These are phyloP conservation scores for Nylanderia fulva DNA, from an alignment of 1,140 invertebrate species.

Conservation along the genomic window DNA sequence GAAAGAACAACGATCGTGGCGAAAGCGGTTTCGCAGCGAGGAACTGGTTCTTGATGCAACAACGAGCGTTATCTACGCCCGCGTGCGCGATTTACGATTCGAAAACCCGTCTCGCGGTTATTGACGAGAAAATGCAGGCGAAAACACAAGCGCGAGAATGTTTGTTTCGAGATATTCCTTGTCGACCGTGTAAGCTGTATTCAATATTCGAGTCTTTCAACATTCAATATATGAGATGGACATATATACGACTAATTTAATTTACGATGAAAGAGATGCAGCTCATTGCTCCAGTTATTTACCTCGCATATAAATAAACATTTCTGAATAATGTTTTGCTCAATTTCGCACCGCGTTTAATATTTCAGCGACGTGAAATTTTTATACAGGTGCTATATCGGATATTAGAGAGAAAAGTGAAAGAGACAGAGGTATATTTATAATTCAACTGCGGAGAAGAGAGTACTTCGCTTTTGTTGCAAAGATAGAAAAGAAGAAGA, in stretches of 20 bases:
- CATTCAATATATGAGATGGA: too few species aligned
- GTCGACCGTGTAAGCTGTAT: background rate
- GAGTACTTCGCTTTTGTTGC: constrained; percentile 37
- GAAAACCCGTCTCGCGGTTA: constrained; percentile 25
- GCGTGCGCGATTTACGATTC: constrained; percentile 65
- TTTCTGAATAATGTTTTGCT: background rate
- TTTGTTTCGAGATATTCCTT: constrained; percentile 33
- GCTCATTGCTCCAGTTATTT: background rate
- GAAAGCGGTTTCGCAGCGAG: constrained; percentile 29
- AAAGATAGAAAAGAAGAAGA: constrained; percentile 15
- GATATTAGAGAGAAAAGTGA: background rate
- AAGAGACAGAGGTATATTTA: background rate
- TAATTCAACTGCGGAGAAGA: background rate
- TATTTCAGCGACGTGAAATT: constrained; percentile 1
- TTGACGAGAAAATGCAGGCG: constrained; percentile 61
- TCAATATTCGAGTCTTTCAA: background rate
- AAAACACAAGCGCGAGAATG: constrained; percentile 9
- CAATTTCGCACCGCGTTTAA: background rate
- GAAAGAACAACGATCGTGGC: constrained; percentile 43
- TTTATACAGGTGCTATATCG: background rate
- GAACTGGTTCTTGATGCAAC: constrained; percentile 62
- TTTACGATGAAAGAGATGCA: background rate
- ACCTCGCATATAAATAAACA: background rate
- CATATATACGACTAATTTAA: background rate
- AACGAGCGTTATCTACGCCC: constrained; percentile 61